phyloP scores from a whole-genome alignment of 2,113 vertebrate species.

The Numenius arquata region DNA sequence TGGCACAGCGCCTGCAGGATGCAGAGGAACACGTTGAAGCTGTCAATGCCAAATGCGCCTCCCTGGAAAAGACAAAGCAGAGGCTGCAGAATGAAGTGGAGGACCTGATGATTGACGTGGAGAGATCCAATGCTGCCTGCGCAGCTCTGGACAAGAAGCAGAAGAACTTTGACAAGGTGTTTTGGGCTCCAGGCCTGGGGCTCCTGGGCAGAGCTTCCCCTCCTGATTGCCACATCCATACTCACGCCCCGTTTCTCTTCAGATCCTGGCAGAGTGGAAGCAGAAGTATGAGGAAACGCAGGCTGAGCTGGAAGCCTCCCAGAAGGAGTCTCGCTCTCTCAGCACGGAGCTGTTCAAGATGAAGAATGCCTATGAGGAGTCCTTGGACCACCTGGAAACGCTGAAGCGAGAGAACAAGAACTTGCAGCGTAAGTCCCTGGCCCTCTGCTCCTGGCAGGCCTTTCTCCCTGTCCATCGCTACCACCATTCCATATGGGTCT shows the following conservation, averaged over 20 bases:
- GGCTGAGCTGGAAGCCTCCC: slow-evolving; percentile 78
- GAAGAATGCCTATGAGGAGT: slow-evolving; percentile 81
- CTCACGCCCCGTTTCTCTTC: background rate
- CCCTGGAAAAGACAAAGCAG: slow-evolving; percentile 77
- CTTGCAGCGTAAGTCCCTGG: slow-evolving; percentile 73
- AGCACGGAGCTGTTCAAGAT: slow-evolving; percentile 82
- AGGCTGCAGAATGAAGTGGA: slow-evolving; percentile 73
- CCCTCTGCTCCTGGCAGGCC: background rate
- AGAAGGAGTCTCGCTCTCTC: slow-evolving; percentile 78
- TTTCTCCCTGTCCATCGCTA: background rate
- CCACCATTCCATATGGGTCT: too few relatives aligned
- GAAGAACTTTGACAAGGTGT: slow-evolving; percentile 85
- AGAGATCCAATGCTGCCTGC: slow-evolving; percentile 73
- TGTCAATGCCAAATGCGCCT: slow-evolving; percentile 74
- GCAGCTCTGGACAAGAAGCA: slow-evolving; percentile 82
- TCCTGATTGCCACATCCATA: background rate
- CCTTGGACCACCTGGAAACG: slow-evolving; percentile 81
- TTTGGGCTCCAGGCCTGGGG: background rate
- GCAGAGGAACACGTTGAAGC: slow-evolving; percentile 76
- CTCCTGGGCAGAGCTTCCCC: background rate
- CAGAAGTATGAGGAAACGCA: slow-evolving; percentile 76
- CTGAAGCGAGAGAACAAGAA: slow-evolving; percentile 82
- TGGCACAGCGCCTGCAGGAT: slow-evolving; percentile 74
- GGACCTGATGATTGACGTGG: slow-evolving; percentile 81
- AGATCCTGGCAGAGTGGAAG: slow-evolving; percentile 78